Percentiles rank a stretch among this genome's conserved stretches.
Conservation (phyloP, 2,113 vertebrate species). For the Dryoscopus gambensis region DNA sequence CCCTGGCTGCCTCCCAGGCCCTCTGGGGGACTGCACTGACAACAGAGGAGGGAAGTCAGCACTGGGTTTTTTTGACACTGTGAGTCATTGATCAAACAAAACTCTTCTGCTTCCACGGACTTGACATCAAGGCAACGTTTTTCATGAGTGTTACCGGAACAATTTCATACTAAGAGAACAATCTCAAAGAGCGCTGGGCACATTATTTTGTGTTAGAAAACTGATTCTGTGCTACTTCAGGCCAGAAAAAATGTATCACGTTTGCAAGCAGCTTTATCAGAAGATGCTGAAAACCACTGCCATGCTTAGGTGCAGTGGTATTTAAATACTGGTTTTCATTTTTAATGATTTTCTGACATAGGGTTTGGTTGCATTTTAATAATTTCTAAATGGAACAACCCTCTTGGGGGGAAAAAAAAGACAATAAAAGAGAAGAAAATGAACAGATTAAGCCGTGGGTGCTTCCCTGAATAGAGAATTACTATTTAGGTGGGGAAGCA, state of each 20-base stretch:
- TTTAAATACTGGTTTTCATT: neutral
- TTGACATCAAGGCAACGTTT: neutral
- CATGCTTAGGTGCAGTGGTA: neutral
- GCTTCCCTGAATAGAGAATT: neutral
- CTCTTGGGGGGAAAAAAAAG: neutral
- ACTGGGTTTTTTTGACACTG: neutral
- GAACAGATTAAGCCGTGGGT: neutral
- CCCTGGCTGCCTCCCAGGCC: neutral
- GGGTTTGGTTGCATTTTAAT: neutral
- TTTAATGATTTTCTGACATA: neutral
- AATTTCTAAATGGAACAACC: neutral
- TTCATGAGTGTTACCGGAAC: neutral
- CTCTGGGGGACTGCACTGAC: neutral
- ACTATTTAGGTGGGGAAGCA: neutral
- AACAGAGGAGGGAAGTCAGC: neutral
- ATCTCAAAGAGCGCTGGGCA: neutral
- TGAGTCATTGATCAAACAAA: neutral
- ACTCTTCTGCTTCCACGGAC: neutral
- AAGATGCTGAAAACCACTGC: neutral
- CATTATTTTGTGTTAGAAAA: neutral
- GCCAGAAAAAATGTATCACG: neutral
- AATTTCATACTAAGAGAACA: neutral
- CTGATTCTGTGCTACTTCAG: neutral
- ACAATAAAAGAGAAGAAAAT: neutral
- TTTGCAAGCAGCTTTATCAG: neutral